These are phyloP conservation scores for Parotocinclus haroldoi DNA, from an alignment of 2,797 vertebrate species.

Conservation along the genomic window DNA sequence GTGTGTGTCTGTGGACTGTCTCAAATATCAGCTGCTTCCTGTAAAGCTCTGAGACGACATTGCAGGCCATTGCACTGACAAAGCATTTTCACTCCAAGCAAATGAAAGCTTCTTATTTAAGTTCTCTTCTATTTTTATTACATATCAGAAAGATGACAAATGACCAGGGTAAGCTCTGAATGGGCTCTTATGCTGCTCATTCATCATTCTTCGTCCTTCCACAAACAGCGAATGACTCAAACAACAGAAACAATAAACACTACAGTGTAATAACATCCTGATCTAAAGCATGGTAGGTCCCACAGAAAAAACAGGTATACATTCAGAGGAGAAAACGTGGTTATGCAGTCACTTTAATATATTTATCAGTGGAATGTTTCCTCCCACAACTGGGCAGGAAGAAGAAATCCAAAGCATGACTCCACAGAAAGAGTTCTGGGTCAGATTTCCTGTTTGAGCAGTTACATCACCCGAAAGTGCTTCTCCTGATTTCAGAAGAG, in stretches of 20 bases:
- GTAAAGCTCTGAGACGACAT: constrained; percentile 4
- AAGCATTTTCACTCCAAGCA: constrained; percentile 25
- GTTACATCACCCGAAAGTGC: constrained; percentile 39
- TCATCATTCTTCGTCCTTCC: constrained; percentile 4
- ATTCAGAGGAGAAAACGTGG: too few species aligned
- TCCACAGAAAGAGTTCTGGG: constrained; percentile 68
- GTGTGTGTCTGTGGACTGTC: constrained; percentile 16
- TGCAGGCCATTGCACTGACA: constrained; percentile 19
- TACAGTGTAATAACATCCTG: background rate
- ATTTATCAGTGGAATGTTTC: constrained; percentile 36
- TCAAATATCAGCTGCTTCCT: constrained; percentile 47
- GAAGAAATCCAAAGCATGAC: constrained; percentile 56
- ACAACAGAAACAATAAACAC: background rate
- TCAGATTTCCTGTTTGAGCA: constrained; percentile 65
- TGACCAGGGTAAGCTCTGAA: background rate
- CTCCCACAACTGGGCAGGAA: constrained; percentile 34
- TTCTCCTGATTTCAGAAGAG: constrained; percentile 18
- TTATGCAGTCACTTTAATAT: background rate
- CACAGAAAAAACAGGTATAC: too few species aligned
- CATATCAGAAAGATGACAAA: background rate
- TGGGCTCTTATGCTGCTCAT: constrained; percentile 12
- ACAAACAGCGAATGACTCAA: background rate
- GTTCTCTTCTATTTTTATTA: constrained; percentile 3
- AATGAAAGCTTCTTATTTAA: constrained; percentile 25
- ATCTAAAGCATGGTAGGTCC: background rate